Base-by-base conservation (phyloP, 2,113 vertebrate genomes). In the Todiramphus saurophagus region DNA sequence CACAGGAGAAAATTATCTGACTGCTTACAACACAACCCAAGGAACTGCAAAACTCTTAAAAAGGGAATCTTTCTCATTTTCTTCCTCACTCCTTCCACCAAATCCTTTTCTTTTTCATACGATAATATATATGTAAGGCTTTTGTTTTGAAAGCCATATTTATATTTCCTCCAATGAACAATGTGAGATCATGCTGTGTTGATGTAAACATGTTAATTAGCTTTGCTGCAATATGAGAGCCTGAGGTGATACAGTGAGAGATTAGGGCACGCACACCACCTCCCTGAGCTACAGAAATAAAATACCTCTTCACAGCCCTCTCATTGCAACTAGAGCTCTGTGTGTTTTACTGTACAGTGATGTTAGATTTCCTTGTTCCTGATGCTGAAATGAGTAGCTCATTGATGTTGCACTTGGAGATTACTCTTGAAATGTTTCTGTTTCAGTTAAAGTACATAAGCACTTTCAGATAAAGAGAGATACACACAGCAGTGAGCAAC, bases 171-270 rank as follows among this genome's bases (percentile, higher is more conserved):
- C 48, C 48, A 89, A 64, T 62, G 94, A 81, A 91, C 62, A 95
- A 35, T 58, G 79, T 73, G 79, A 95, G 90, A 88, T 72, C 93
- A 78, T 70, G 46, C 81, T 93, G 73, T 44, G 82, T 69, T 96
- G 79, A 85, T 93, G 79, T 90, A 89, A 97, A 94, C 76, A 92
- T 23, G 69, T 66, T 95, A 93, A 97, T 96, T 96, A 97, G 46
- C 53, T 93, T 37, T 93, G 82, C 74, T 95, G 95, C 93, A 95
- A 76, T 87, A 96, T 67, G 51, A 96, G 88, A 93, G 95, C 96
- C 94, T 89, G 95, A 93, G 95, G 96, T 96, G 90, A 90, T 87
- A 43, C 55, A 93, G 67, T 87, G 78, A 59, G 72, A 92, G 84
- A 93, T 89, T 89, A 87, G 16, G 87, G 73, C 73, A 81, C 44